Evolutionary conservation across 2,113 vertebrate genomes (phyloP).

Genomic region (Oncorhynchus gorbuscha): DNA sequence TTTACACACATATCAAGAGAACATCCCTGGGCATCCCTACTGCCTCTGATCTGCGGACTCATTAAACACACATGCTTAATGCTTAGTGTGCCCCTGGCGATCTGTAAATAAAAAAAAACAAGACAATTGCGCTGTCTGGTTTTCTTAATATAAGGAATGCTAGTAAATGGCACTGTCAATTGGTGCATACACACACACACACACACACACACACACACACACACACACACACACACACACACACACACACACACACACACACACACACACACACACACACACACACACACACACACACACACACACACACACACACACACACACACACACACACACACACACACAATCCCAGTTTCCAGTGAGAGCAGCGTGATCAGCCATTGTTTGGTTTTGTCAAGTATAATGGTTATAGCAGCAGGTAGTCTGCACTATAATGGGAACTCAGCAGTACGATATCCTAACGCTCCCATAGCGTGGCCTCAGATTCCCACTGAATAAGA

Average conservation of each 20-base stretch:
- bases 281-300: neutral
- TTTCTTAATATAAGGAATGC: neutral
- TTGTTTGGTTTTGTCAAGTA: conserved; percentile 61
- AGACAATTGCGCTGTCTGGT: no score
- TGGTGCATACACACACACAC: conserved; percentile 31
- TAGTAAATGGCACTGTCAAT: conserved; percentile 25
- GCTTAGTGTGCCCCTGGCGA: no score
- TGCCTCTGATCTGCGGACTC: no score
- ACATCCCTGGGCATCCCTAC: no score
- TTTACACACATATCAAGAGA: no score
- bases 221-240: no score
- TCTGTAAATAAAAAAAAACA: no score
- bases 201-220: neutral
- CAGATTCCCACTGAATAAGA: conserved; percentile 43
- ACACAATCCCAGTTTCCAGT: conserved; percentile 64
- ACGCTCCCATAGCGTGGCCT: conserved; percentile 54
- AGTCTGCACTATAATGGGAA: conserved; percentile 51
- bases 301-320: neutral
- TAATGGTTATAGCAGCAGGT: conserved; percentile 66
- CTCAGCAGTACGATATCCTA: conserved; percentile 41
- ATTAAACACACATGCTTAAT: no score
- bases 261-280: conserved; percentile 24
- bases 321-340: neutral
- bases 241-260: neutral
- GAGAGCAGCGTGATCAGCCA: conserved; percentile 50